Evolutionary conservation across 2,797 vertebrate species (phyloP), one percentile per base, ranked within the genome.

Genomic region (Monodelphis domestica): DNA sequence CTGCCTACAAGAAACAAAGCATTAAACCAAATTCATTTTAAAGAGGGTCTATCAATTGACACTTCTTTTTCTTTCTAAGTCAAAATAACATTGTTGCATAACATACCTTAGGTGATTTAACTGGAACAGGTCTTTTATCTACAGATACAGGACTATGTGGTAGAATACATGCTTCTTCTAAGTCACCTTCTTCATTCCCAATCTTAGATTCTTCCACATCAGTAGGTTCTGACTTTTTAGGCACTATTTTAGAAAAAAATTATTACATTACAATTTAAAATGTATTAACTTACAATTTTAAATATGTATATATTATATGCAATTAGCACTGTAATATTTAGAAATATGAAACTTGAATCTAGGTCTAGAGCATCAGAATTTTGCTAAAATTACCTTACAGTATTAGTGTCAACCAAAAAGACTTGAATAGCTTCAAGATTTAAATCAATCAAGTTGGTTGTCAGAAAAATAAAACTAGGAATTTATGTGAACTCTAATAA

Each of bases 161-260:
- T 91, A 99, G 98, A 93, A 98, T 98, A 98, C 97, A 99, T 90
- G 98, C 93, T 95, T 99, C 99, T 95, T 99, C 99, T 96, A 99
- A 98, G 97, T 99, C 99, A 98, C 99, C 99, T 97, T 99, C 99
- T 97, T 99, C 99, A 0, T 99, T 99, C 97, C 99, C 99, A 96
- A 99, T 98, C 98, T 99, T 99, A 93, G 98, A 98, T 98, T 99
- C 99, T 97, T 99, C 99, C 29, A 99, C 98, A 95, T 99, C 99
- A 96, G 99, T 98, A 33, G 99, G 99, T 94, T 99, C 99, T 5
- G 99, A 99, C 97, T 99, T 99, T 97, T 99, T 99, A 94, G 99
- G 99, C 96, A 99, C 99, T 99, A 91, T 7, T 54, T 91, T 95
- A 94, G 33, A 95, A 88, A 97, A 94, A 94, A 15, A 94, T 12